Conservation (phyloP, 2,797 vertebrate genomes). For the Takifugu rubripes region DNA sequence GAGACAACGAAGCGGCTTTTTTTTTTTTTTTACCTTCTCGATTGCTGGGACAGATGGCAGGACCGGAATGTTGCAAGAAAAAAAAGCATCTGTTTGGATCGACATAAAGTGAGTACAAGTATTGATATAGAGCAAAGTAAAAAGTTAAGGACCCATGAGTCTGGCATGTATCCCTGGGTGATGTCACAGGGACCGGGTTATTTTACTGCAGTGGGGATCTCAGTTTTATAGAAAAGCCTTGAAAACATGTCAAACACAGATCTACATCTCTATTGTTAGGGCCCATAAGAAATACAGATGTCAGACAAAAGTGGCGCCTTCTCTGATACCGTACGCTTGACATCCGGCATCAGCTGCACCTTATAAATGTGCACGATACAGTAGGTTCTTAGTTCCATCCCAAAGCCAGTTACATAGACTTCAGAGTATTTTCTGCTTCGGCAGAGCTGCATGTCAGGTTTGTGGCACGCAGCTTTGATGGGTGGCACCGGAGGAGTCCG, state of each 20-base stretch:
- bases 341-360: neutral
- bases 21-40: conserved; percentile 14
- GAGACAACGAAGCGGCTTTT: conserved; percentile 18
- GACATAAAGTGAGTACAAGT: conserved; percentile 20
- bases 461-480: conserved; percentile 65
- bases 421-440: conserved; percentile 27
- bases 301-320: conserved; percentile 10
- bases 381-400: conserved; percentile 26
- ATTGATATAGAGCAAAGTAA: conserved; percentile 21
- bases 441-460: conserved; percentile 48
- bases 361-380: conserved; percentile 15
- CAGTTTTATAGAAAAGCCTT: too few relatives aligned
- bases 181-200: too few relatives aligned
- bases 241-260: too few relatives aligned
- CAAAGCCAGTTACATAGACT: conserved; percentile 20
- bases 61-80: neutral
- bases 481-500: conserved; percentile 52
- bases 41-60: conserved; percentile 26
- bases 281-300: conserved; percentile 23
- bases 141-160: conserved; percentile 19
- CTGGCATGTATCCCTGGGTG: conserved; percentile 11
- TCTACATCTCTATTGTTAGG: conserved; percentile 10
- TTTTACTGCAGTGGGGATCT: too few relatives aligned
- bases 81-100: conserved; percentile 30
- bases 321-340: neutral